Evolutionary conservation across 2,888 invertebrate species (phyloP), one percentile per base, ranked within the genome.

Genomic region (Blomia tropicalis): DNA sequence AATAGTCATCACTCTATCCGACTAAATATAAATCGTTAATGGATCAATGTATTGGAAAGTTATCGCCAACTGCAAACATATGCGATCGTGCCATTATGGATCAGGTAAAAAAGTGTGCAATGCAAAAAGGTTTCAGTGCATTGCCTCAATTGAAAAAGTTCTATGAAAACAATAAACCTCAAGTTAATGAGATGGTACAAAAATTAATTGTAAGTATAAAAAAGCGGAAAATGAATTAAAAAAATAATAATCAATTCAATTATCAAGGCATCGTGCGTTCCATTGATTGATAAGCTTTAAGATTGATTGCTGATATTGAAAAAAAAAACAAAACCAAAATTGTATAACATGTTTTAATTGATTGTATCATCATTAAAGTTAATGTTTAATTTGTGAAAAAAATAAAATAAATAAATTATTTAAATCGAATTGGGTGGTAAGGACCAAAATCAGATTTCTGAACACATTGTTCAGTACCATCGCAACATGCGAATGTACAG

Each of bases 171-270:
- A 22, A 47, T n/a, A 47, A 47, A n/a, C 5, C 7, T 22, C 11
- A 47, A n/a, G 51, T 47, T 7, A 7, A 11, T n/a, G 51, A 47
- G 7, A 11, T 47, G 27, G 51, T 47, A 11, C 51, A n/a, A 7
- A 47, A 47, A n/a, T 27, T 47, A 14, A 47, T 47, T 47, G 51
- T 47, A 47, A 47, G 51, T 47, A 47, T 25, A 41, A n/a, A n/a
- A n/a, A n/a, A n/a, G n/a, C n/a, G n/a, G n/a, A n/a, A n/a, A n/a
- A 36, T 47, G 27, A 14, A 14, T 47, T 47, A n/a, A 25, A 47
- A 47, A 25, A 47, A 47, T 47, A 25, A 47, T 14, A 47, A 7
- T 19, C n/a, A 47, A 47, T 19, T 11, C 27, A 25, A 25, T 14
- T 47, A 11, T 47, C 51, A 47, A 47, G 51, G 27, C 51, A 25